Evolutionary conservation across 2,113 vertebrate genomes (phyloP).

Genomic region (Dromas ardeola): DNA sequence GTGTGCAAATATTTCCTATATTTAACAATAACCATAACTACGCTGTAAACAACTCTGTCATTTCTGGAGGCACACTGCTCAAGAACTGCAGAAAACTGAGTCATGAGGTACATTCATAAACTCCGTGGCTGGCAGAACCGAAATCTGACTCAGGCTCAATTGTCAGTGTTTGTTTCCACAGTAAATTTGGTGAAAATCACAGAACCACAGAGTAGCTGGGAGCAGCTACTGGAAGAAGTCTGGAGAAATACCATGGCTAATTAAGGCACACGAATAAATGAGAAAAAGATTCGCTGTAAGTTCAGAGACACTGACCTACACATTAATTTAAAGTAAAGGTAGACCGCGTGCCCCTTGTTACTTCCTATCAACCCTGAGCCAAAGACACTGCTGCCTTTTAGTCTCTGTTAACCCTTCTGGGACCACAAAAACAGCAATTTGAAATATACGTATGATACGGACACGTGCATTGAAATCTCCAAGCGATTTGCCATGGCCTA

Average conservation of each 20-base stretch:
- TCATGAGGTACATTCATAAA: neutral
- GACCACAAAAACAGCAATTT: neutral
- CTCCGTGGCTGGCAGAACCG: neutral
- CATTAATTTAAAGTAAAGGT: neutral
- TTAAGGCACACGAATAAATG: neutral
- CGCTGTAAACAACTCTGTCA: neutral
- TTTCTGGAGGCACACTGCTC: neutral
- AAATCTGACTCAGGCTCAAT: neutral
- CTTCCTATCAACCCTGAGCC: neutral
- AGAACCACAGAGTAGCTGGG: neutral
- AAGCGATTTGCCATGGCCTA: neutral
- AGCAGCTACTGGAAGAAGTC: neutral
- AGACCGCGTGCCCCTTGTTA: neutral
- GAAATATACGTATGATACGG: neutral
- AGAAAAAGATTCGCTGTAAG: neutral
- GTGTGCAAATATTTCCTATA: neutral
- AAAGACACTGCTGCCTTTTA: neutral
- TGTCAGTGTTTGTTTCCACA: neutral
- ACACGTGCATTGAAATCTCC: neutral
- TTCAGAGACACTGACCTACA: neutral
- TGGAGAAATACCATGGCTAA: neutral
- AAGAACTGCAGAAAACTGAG: neutral
- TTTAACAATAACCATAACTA: conserved; percentile 20
- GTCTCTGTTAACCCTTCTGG: neutral
- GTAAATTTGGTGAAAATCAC: neutral